A percentile compares a stretch with the other conserved stretches of the same genome.
Evolutionary conservation across 2,888 invertebrate species (phyloP).

Genomic region (Bombyx huttoni): DNA sequence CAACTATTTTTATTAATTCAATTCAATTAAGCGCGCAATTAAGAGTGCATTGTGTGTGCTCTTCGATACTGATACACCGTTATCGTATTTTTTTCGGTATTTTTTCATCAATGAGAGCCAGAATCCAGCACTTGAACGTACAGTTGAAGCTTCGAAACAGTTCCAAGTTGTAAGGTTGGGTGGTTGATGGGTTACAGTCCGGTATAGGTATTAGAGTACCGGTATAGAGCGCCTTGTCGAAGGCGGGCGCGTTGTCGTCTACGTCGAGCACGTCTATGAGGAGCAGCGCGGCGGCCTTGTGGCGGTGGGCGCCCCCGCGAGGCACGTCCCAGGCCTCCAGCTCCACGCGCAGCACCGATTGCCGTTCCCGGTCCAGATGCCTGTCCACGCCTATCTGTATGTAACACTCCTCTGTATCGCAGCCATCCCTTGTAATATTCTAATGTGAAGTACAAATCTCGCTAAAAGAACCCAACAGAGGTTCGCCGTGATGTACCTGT

Average conservation of each 20-base stretch:
- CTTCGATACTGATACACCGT: too few species aligned
- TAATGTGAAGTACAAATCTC: too few species aligned
- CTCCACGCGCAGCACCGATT: conserved; percentile 77
- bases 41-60: background rate
- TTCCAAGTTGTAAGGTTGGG: too few species aligned
- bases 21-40: too few species aligned
- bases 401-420: too few species aligned
- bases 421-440: too few species aligned
- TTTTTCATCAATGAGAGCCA: too few species aligned
- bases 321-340: conserved; percentile 84
- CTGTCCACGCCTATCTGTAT: conserved; percentile 74
- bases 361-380: conserved; percentile 80
- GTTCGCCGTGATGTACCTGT: conserved; percentile 40
- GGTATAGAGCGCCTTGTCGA: conserved; percentile 75
- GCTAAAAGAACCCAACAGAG: background rate
- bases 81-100: too few species aligned
- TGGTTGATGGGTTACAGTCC: background rate
- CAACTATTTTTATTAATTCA: too few species aligned
- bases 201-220: too few species aligned
- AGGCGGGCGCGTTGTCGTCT: conserved; percentile 83
- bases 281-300: conserved; percentile 75
- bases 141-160: too few species aligned
- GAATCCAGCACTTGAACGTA: too few species aligned
- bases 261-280: conserved; percentile 81
- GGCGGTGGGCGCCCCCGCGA: conserved; percentile 76